These are phyloP conservation scores for Lampris megalopsis DNA, from an alignment of 2,113 vertebrate species.

Conservation along the genomic window DNA sequence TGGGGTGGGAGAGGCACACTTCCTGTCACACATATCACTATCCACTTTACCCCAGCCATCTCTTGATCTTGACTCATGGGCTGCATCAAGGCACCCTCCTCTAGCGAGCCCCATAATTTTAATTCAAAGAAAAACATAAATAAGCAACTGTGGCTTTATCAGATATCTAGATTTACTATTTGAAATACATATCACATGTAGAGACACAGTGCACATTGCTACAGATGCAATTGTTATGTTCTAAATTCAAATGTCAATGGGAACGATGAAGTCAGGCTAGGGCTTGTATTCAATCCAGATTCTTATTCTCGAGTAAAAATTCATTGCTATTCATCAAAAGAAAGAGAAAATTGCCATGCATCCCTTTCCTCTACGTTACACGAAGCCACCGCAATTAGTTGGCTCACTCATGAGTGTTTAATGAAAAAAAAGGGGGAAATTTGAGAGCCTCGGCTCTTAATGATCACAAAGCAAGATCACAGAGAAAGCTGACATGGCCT, in stretches of 20 bases:
- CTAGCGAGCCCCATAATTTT: background rate
- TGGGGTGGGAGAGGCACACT: background rate
- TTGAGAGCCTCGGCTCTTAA: conserved; percentile 30
- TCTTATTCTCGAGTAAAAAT: too few relatives aligned
- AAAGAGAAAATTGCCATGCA: background rate
- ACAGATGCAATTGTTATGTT: too few relatives aligned
- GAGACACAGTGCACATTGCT: background rate
- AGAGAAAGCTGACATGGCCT: conserved; percentile 68
- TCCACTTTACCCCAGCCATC: conserved; percentile 6
- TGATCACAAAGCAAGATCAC: conserved; percentile 45
- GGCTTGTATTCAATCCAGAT: too few relatives aligned
- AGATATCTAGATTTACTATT: background rate
- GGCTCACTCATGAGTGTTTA: conserved; percentile 12
- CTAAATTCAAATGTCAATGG: too few relatives aligned
- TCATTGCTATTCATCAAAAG: too few relatives aligned
- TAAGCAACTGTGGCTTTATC: background rate
- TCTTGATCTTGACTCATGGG: conserved; percentile 6
- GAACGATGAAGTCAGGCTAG: too few relatives aligned
- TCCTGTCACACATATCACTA: conserved; percentile 17
- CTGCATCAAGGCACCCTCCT: background rate
- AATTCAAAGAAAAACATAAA: background rate
- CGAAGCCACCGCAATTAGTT: background rate
- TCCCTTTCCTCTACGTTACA: background rate
- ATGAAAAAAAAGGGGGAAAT: conserved; percentile 35
- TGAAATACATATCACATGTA: background rate